Evolutionary conservation across 64 coral and sea anemone species (phyloP).

Genomic region (Dendrophyllia cribrosa): DNA sequence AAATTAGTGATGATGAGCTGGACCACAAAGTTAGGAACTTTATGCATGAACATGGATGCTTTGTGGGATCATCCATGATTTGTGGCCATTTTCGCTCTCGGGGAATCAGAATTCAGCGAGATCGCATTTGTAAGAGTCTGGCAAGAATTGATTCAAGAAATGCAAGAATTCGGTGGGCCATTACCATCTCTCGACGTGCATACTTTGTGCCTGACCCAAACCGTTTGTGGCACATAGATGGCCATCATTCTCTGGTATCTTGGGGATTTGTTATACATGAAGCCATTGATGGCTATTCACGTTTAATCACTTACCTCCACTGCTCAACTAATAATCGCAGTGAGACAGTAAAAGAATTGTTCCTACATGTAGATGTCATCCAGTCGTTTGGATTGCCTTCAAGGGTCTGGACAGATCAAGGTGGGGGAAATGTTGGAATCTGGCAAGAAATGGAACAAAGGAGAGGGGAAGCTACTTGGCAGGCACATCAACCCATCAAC

Average conservation of each 20-base stretch:
- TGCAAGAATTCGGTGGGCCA: neutral
- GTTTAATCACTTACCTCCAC: neutral
- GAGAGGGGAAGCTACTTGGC: conserved; percentile 60
- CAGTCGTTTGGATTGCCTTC: conserved; percentile 37
- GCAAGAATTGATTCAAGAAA: conserved; percentile 9
- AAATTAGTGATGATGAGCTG: conserved; percentile 78
- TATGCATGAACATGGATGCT: conserved; percentile 72
- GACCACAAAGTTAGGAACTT: conserved; percentile 60
- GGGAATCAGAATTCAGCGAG: conserved; percentile 12
- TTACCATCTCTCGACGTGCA: conserved; percentile 1
- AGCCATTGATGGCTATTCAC: neutral
- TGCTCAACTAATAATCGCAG: conserved; percentile 37
- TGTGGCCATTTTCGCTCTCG: conserved; percentile 66
- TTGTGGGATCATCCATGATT: conserved; percentile 80
- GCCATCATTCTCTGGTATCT: conserved; percentile 4
- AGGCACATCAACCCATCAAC: conserved; percentile 49
- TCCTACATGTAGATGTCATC: conserved; percentile 3
- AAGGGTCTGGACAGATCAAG: too few species aligned
- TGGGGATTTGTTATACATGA: too few species aligned
- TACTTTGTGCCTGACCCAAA: neutral
- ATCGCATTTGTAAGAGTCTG: conserved; percentile 1
- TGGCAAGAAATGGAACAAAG: neutral
- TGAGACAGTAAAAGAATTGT: conserved; percentile 40
- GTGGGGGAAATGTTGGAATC: neutral
- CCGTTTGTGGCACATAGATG: too few species aligned